Percentiles rank a stretch among this genome's conserved stretches.
These are phyloP conservation scores for Carduelis carduelis DNA, from an alignment of 2,797 vertebrate genomes.

Conservation along the genomic window DNA sequence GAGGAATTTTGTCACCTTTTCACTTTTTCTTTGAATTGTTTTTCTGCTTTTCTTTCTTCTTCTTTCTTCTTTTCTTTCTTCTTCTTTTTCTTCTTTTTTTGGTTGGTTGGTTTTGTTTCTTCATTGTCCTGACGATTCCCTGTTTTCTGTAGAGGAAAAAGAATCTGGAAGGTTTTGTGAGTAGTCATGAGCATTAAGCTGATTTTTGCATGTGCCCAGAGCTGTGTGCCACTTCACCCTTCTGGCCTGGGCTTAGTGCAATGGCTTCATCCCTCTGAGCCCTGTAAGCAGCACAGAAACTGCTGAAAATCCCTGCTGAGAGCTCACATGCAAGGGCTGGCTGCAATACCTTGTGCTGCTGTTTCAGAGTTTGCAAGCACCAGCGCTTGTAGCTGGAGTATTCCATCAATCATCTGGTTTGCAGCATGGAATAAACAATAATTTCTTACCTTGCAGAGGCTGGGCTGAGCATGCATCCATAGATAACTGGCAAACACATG, in stretches of 20 bases:
- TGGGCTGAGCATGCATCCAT: not conserved
- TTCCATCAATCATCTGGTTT: not conserved
- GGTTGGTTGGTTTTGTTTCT: not conserved
- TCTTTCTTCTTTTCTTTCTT: too few species aligned
- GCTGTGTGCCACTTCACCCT: not conserved
- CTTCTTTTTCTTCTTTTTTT: not conserved
- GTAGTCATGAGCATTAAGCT: not conserved
- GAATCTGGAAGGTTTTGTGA: not conserved
- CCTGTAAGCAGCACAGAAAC: not conserved
- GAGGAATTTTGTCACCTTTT: not conserved
- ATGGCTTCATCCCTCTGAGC: not conserved
- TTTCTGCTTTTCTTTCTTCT: not conserved
- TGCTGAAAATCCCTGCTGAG: not conserved
- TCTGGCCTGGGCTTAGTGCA: not conserved
- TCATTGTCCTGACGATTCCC: not conserved
- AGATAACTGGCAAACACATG: not conserved
- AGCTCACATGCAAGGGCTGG: not conserved
- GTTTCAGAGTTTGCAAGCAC: not conserved
- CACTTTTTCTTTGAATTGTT: not conserved
- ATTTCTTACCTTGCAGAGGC: not conserved
- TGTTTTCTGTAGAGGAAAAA: not conserved
- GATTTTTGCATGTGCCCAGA: not conserved
- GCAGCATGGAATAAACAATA: not conserved
- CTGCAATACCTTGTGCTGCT: not conserved
- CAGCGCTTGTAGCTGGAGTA: fast-evolving